Base-by-base conservation (phyloP, 2,113 vertebrate genomes). In the Castor canadensis region DNA sequence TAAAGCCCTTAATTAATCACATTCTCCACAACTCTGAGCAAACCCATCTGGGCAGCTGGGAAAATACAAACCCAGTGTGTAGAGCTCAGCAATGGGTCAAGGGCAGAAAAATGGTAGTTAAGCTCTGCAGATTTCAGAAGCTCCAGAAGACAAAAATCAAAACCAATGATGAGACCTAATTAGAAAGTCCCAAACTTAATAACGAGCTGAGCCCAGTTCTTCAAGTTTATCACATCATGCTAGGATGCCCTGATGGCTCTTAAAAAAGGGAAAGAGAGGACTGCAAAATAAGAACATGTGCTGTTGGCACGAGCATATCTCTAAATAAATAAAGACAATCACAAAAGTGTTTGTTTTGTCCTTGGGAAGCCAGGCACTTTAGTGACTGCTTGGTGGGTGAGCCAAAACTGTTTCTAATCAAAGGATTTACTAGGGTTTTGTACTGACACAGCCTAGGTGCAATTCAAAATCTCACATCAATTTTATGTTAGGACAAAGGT, bases 1-100 rank as follows among this genome's bases (percentile, higher is more conserved):
- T 69, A 66, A 76, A 92, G 75, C 60, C 66, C 64, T 94, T 91
- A 95, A 95, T 93, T 92, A 92, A 95, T 43, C 16, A 38, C 30
- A 40, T 93, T 96, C 76, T 90, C 77, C 69, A 90, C 43, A 67
- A 90, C 80, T 82, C 43, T 38, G 77, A 95, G 38, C 47, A 92
- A 94, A 85, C 30, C 30, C 60, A 90, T 81, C 22, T 69, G 73
- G 56, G 56, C 60, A 83, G 43, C 38, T 7, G 24, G 19, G 62
- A 62, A 94, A 95, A 91, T 62, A 52, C 67, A 83, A 86, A 79
- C 9, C 40, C 11, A 82, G 67, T 43, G 0, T 24, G 30, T 6
- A 81, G 62, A 85, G 26, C 49, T 94, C 22, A 22, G 38, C 43
- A 49, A 89, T 26, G 43, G 62, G 83, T 64, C 92, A 91, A 64